Base-by-base conservation (phyloP, 1,140 invertebrate species). In the Leptopilina clavipes region DNA sequence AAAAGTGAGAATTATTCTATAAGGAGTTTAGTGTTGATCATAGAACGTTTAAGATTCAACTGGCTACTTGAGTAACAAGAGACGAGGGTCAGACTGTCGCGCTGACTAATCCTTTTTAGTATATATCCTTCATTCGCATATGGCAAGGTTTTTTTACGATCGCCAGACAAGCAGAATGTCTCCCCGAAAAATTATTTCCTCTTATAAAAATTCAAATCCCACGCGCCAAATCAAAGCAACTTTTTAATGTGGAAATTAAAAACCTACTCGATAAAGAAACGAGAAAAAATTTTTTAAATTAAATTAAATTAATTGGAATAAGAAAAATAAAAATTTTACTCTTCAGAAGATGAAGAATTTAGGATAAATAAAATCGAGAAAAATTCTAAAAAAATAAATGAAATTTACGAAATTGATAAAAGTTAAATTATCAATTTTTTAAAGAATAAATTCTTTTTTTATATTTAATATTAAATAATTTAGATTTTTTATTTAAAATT, bases 141-240 rank as follows among this genome's bases (percentile, higher is more conserved):
- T 65, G 59, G 59, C 59, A 65, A 65, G 59, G 59, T 65, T 65
- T 65, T 65, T 65, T 11, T n/a, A 31, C 59, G 59, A 65, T 65
- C 14, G 59, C 12, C 14, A 10, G 12, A 65, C 59, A 54, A 19
- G 17, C 8, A 54, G 9, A 54, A 40, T 65, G 14, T 14, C 25
- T 31, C 59, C 59, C 25, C 1, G 25, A 65, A 19, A 65, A 65
- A 65, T 65, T 65, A 65, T 25, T 31, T 65, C 11, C 59, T 31
- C n/a, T 11, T 31, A 12, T 54, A 6, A 54, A 54, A 17, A 19
- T 14, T 31, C 11, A 65, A 11, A 65, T 5, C 59, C 59, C 59
- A 65, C 59, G 59, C 59, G 25, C 25, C 1, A 65, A 31, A 31
- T 6, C 14, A n/a, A 52, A 65, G 22, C 59, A 25, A 65, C 22